A percentile compares a stretch with the other conserved stretches of the same genome.
phyloP scores from a whole-genome alignment of 2,113 vertebrate genomes.

The Phaethon lepturus region DNA sequence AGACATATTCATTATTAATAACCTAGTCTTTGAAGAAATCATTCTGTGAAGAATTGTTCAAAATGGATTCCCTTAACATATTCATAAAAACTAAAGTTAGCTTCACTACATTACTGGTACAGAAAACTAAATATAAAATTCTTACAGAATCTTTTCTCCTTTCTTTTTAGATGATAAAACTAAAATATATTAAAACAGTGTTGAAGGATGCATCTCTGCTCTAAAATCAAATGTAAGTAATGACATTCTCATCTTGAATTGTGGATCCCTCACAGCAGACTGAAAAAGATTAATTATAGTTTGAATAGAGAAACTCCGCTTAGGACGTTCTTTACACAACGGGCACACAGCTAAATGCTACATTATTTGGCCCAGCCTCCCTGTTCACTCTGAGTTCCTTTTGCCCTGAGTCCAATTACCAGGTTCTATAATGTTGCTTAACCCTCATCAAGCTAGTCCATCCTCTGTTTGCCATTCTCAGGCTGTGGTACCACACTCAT shows the following conservation, averaged over 20 bases:
- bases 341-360: not conserved
- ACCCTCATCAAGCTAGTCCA: not conserved
- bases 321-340: not conserved
- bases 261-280: not conserved
- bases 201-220: not conserved
- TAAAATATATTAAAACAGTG: not conserved
- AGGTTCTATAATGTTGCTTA: not conserved
- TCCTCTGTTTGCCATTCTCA: not conserved
- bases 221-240: not conserved
- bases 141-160: not conserved
- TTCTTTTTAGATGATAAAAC: not conserved
- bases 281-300: not conserved
- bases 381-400: not conserved
- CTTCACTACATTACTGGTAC: not conserved
- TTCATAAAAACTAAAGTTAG: not conserved
- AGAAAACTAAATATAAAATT: constrained; percentile 1
- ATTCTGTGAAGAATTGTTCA: not conserved
- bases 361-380: not conserved
- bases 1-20: constrained; percentile 3
- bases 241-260: not conserved
- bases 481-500: not conserved
- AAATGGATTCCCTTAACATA: not conserved
- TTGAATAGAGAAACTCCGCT: not conserved
- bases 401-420: not conserved
- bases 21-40: not conserved